Conservation (phyloP, 2,797 vertebrate species). For the Mastacembelus armatus region DNA sequence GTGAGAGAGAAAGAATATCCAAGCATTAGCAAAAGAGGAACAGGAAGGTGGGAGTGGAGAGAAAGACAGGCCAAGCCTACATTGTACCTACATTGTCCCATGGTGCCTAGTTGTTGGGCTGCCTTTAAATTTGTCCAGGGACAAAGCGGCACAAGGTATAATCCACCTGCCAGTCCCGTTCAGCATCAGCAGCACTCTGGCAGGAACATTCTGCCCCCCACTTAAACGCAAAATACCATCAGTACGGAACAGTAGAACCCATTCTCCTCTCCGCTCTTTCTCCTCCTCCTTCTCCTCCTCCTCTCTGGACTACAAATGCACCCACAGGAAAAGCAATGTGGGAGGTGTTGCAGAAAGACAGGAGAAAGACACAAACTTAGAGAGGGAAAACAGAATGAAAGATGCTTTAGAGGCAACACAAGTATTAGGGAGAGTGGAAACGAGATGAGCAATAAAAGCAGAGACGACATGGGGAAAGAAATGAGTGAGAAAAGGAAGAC, state of each 20-base stretch:
- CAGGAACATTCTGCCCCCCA: constrained; percentile 82
- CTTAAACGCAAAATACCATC: constrained; percentile 84
- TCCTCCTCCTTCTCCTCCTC: constrained; percentile 40
- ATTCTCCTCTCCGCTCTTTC: constrained; percentile 59
- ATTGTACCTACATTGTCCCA: constrained; percentile 62
- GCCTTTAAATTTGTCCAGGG: constrained; percentile 85
- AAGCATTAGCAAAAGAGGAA: constrained; percentile 3
- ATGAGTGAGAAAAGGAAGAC: constrained; percentile 59
- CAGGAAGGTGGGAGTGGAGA: constrained; percentile 20
- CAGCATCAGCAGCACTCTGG: constrained; percentile 79
- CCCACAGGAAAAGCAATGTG: constrained; percentile 56
- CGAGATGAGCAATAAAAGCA: constrained; percentile 54
- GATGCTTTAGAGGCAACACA: constrained; percentile 49
- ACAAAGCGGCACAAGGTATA: constrained; percentile 82
- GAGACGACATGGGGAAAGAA: constrained; percentile 52
- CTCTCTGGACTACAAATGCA: constrained; percentile 72
- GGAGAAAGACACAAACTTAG: constrained; percentile 43
- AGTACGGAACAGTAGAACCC: constrained; percentile 79
- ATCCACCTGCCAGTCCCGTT: constrained; percentile 85
- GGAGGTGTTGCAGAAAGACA: constrained; percentile 54
- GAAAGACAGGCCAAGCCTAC: constrained; percentile 36
- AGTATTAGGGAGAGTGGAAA: constrained; percentile 56
- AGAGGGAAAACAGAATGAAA: constrained; percentile 45
- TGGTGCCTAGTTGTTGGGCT: constrained; percentile 71
- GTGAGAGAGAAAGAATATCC: constrained; percentile 2